A percentile compares a stretch with the other conserved stretches of the same genome.
These are phyloP conservation scores for Tetragnatha montana DNA, from an alignment of 2,888 invertebrate genomes.

Conservation along the genomic window DNA sequence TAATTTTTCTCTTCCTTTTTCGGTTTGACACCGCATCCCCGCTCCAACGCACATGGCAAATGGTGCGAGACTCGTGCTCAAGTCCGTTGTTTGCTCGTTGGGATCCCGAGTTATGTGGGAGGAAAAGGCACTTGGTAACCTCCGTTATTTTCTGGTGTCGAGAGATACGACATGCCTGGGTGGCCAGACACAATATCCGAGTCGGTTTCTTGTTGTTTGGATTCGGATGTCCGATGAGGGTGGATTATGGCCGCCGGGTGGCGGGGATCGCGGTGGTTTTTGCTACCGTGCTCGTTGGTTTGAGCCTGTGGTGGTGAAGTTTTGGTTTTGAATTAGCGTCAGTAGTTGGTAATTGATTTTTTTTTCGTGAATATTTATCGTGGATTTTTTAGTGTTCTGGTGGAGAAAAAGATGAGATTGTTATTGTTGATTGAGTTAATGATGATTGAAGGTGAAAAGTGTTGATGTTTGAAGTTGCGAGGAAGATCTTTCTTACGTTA, in stretches of 20 bases:
- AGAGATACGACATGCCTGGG: constrained; percentile 22
- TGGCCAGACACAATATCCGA: constrained; percentile 2
- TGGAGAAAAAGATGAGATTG: too few species aligned
- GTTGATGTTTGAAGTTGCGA: too few species aligned
- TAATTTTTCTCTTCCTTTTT: constrained; percentile 70
- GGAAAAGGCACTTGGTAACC: constrained; percentile 33
- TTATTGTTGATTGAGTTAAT: too few species aligned
- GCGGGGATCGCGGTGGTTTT: not conserved
- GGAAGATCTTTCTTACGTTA: too few species aligned
- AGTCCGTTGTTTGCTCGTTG: constrained; percentile 36
- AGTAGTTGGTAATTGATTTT: not conserved
- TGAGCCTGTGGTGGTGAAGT: too few species aligned
- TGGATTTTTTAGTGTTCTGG: too few species aligned
- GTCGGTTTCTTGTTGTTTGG: constrained; percentile 26
- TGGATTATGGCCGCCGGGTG: not conserved
- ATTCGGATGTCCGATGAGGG: not conserved
- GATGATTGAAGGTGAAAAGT: too few species aligned
- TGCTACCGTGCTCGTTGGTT: not conserved
- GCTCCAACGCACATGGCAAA: constrained; percentile 46
- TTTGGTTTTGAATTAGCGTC: not conserved
- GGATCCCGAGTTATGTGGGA: constrained; percentile 29
- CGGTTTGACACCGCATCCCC: constrained; percentile 55
- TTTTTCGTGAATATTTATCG: too few species aligned
- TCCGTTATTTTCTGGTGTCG: constrained; percentile 44
- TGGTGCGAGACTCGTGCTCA: constrained; percentile 60